Base-by-base conservation (phyloP, 2,113 vertebrate species). In the Sakesphorus luctuosus region DNA sequence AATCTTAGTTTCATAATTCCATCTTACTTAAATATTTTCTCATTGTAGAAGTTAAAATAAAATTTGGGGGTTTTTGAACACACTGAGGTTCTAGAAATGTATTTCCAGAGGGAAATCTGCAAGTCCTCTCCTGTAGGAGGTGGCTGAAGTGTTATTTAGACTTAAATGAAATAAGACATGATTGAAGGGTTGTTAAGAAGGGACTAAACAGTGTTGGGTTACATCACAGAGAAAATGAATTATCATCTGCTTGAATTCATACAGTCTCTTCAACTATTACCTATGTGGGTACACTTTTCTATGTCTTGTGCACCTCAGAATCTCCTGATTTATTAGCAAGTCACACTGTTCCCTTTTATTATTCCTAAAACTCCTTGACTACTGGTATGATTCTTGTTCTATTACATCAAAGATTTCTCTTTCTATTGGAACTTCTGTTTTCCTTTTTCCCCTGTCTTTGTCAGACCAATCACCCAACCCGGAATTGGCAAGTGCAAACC, bases 161-260 rank as follows among this genome's bases (percentile, higher is more conserved):
- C 71, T 86, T 90, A 94, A 93, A 95, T 77, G 33, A 78, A 94
- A 94, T 63, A 44, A 92, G 69, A 75, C 35, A 92, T 94, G 89
- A 93, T 92, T 96, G 95, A 97, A 96, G 66, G 91, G 87, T 95
- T 97, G 94, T 93, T 97, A 97, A 91, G 93, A 92, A 84, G 61
- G 67, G 75, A 80, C 85, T 91, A 77, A 94, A 87, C 13, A 85
- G 87, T 86, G 75, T 88, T 94, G 75, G 11, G 75, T 77, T 94
- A 89, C 53, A 94, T 92, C 87, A 96, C 40, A 79, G 93, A 91
- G 79, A 84, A 94, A 72, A 88, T 24, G 63, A 90, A 67, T 69
- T 95, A 79, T 96, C 79, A 44, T 71, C 68, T 87, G 12, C 47
- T 78, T 67, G 47, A 69, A 69, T 79, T 84, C 68, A 86, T 65